A percentile compares a stretch with the other conserved stretches of the same genome.
Conservation (phyloP, 2,797 vertebrate genomes). For the Sebastes flavidus region DNA sequence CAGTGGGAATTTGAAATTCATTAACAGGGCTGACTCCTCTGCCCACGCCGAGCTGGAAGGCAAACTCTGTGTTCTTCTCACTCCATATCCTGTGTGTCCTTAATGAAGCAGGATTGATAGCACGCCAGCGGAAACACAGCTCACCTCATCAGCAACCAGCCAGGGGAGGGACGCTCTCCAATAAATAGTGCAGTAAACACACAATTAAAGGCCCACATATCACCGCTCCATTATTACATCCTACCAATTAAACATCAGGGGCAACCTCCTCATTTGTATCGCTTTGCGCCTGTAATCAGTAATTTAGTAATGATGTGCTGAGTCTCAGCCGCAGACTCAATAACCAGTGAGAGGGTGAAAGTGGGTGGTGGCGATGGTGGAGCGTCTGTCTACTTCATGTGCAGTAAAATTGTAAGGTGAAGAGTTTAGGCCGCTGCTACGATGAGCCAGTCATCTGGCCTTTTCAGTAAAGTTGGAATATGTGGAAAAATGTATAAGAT, state of each 20-base stretch:
- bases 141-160: slow-evolving; percentile 77
- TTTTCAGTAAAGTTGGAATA: not conserved
- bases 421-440: not conserved
- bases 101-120: slow-evolving; percentile 81
- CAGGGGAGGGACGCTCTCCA: slow-evolving; percentile 67
- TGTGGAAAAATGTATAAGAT: not conserved
- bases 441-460: not conserved
- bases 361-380: slow-evolving; percentile 22
- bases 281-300: slow-evolving; percentile 73
- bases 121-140: slow-evolving; percentile 63
- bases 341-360: slow-evolving; percentile 43
- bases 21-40: slow-evolving; percentile 54
- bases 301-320: slow-evolving; percentile 70
- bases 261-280: slow-evolving; percentile 72
- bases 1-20: slow-evolving; percentile 62
- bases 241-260: slow-evolving; percentile 76
- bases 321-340: slow-evolving; percentile 52
- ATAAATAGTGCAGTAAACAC: slow-evolving; percentile 81
- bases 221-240: slow-evolving; percentile 75
- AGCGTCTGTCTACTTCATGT: slow-evolving; percentile 7
- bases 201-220: slow-evolving; percentile 79
- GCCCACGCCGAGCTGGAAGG: slow-evolving; percentile 57
- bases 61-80: slow-evolving; percentile 58
- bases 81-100: slow-evolving; percentile 56
- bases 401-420: not conserved